These are phyloP conservation scores for Pristionchus japonicus DNA, from an alignment of 2,888 invertebrate genomes.

Conservation along the genomic window DNA sequence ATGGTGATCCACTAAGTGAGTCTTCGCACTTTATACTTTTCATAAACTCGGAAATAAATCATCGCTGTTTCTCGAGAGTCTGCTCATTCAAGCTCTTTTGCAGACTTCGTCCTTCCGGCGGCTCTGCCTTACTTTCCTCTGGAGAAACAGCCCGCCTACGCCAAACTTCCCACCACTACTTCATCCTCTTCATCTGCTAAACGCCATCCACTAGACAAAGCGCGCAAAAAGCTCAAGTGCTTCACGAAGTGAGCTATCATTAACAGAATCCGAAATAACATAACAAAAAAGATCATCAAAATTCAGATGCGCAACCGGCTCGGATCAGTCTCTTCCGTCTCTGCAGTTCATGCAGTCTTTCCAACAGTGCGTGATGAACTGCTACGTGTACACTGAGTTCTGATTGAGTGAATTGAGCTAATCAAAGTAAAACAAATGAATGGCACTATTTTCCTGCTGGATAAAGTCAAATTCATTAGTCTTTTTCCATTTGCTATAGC, in stretches of 20 bases:
- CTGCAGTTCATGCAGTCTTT: not conserved
- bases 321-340: too few relatives aligned
- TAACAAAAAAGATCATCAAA: not conserved
- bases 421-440: too few relatives aligned
- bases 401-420: too few relatives aligned
- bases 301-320: not conserved
- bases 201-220: not conserved
- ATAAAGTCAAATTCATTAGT: not conserved
- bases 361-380: slow-evolving; percentile 6
- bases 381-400: not conserved
- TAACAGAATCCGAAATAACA: too few relatives aligned
- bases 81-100: too few relatives aligned
- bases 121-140: not conserved
- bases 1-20: not conserved
- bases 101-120: not conserved
- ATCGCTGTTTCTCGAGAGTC: too few relatives aligned
- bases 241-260: not conserved
- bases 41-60: too few relatives aligned
- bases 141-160: not conserved
- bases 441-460: not conserved
- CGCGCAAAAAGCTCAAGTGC: not conserved
- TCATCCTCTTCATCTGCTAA: not conserved
- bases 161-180: not conserved
- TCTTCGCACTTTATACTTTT: too few relatives aligned
- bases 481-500: too few relatives aligned